Evolutionary conservation across 30 jellyfish, hydroid and myxozoan species (phyloP).

Genomic region (Aurelia aurita complex sp. Pacific): DNA sequence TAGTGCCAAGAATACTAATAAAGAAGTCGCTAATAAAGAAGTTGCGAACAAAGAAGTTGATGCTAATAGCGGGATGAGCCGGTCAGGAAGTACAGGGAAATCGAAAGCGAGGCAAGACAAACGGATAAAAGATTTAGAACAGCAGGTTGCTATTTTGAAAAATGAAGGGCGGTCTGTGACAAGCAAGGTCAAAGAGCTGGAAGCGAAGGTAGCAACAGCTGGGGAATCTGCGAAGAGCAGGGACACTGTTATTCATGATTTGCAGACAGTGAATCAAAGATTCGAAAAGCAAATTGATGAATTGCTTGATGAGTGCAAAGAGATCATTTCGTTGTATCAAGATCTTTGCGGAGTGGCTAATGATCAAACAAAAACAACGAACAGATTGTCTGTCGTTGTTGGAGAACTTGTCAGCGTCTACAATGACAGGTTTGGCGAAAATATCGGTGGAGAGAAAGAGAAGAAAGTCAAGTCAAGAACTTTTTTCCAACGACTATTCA

Average conservation of each 20-base stretch:
- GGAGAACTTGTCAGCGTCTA: no score
- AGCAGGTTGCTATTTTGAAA: background rate
- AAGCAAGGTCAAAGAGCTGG: no score
- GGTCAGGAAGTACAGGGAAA: no score
- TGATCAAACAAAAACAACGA: no score
- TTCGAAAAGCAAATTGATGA: conserved; percentile 9
- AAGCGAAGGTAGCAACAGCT: background rate
- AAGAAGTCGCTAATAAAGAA: background rate
- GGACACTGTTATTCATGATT: background rate
- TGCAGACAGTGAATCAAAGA: background rate
- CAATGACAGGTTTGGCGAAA: background rate
- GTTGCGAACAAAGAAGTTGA: no score
- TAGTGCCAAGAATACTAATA: background rate
- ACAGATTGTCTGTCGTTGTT: no score
- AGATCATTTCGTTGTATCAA: background rate
- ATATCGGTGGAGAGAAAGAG: background rate
- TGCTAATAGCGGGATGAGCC: no score
- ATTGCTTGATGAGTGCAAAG: conserved; percentile 7
- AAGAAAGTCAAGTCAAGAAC: background rate
- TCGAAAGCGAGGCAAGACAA: background rate
- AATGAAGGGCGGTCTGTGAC: background rate
- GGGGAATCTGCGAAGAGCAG: background rate
- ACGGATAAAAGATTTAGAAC: background rate
- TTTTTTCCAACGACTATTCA: background rate
- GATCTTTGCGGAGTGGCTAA: conserved; percentile 4